Conservation (phyloP, 2,113 vertebrate genomes). For the Cepphus grylle region DNA sequence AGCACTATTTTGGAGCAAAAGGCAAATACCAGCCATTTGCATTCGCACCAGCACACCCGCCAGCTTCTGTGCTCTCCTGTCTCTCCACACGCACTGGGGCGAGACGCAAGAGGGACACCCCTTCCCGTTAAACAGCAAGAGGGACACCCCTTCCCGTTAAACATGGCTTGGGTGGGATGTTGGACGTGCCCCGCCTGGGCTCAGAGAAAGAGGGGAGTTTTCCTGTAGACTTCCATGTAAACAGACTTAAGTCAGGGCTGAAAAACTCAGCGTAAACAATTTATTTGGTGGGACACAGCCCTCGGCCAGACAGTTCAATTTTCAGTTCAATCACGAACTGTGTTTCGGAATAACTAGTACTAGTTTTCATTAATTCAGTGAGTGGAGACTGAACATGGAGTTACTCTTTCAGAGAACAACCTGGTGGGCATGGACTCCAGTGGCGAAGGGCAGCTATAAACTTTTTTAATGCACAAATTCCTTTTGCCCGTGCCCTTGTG, state of each 20-base stretch:
- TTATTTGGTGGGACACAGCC: not conserved
- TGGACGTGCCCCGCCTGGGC: not conserved
- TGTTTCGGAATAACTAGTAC: not conserved
- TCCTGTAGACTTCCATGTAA: not conserved
- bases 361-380: not conserved
- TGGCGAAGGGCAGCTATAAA: not conserved
- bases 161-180: too few species aligned
- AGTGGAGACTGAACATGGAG: not conserved
- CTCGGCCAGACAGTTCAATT: not conserved
- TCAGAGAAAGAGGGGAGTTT: not conserved
- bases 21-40: not conserved
- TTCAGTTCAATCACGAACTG: not conserved
- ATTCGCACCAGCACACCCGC: not conserved
- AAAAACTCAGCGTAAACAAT: not conserved
- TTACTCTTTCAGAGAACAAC: not conserved
- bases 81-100: not conserved
- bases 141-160: not conserved
- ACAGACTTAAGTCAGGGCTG: not conserved
- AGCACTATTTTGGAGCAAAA: not conserved
- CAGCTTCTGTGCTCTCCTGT: not conserved
- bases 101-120: not conserved
- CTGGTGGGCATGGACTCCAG: not conserved
- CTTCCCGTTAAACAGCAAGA: not conserved
- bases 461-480: not conserved
- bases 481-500: rapidly evolving